Percentiles rank a stretch among this genome's conserved stretches.
Evolutionary conservation across 2,888 invertebrate species (phyloP).

Genomic region (Drosophila macrothrix): DNA sequence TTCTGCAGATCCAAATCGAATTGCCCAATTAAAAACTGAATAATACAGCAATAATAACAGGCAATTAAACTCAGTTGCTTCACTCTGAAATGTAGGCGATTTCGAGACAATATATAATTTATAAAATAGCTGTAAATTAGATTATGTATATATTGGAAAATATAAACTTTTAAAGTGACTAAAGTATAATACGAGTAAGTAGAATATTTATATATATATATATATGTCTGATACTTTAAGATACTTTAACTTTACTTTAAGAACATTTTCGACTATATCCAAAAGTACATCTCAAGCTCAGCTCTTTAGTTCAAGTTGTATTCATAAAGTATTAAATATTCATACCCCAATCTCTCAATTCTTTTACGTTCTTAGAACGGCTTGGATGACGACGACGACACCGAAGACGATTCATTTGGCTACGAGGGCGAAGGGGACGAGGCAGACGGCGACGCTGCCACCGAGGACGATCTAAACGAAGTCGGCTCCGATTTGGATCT

Average conservation of each 20-base stretch:
- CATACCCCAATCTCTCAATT: not conserved
- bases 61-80: slow-evolving; percentile 2
- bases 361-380: slow-evolving; percentile 60
- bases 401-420: slow-evolving; percentile 73
- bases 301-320: not conserved
- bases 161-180: not conserved
- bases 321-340: not conserved
- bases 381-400: slow-evolving; percentile 76
- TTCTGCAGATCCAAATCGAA: slow-evolving; percentile 57
- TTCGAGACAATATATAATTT: not conserved
- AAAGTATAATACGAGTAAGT: too few species aligned
- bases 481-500: slow-evolving; percentile 79
- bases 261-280: not conserved
- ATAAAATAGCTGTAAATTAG: not conserved
- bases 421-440: slow-evolving; percentile 69
- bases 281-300: not conserved
- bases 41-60: slow-evolving; percentile 27
- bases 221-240: too few species aligned
- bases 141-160: not conserved
- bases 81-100: not conserved
- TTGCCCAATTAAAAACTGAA: slow-evolving; percentile 69
- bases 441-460: slow-evolving; percentile 70
- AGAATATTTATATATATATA: too few species aligned
- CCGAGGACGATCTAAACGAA: slow-evolving; percentile 83
- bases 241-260: too few species aligned